Base-by-base conservation (phyloP, 2,797 vertebrate genomes). In the Babyrousa celebensis region DNA sequence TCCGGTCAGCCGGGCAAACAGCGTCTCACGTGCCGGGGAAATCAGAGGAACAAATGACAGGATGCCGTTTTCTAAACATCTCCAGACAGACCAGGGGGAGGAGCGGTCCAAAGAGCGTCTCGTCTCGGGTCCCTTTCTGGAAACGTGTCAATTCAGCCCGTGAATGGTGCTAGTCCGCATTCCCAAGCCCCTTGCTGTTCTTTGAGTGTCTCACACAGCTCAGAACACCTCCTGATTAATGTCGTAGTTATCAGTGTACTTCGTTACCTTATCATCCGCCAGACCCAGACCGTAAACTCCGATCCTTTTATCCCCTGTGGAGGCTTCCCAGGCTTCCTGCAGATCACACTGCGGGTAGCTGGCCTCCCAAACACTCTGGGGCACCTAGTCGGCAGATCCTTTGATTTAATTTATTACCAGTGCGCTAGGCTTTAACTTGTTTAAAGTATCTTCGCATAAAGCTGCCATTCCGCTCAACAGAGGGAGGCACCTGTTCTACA, bases 241-340 rank as follows among this genome's bases (percentile, higher is more conserved):
- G 12, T 5, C 36, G n/a, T 18, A 36, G 48, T 77, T 56, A 67
- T 54, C 82, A 32, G 27, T 27, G 54, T n/a, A 68, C 36, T 85
- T 94, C 84, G 83, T 88, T 94, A 93, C 74, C 92, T 89, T 25
- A 83, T 20, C 0, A 2, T 15, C 36, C 18, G 32, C 27, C 82
- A 54, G 32, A 63, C 40, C 27, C 82, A 54, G 32, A 63, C 43
- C 68, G 68, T 90, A 83, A 92, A 95, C 91, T 54, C 71, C 60
- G 58, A 87, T 54, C 68, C 60, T 84, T 89, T 84, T 89, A 54
- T 72, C 77, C 21, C 74, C n/a, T 3, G 14, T 6, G 27, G 54
- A 32, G 54, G 54, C 40, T 92, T 74, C 58, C 65, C 0, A 0
- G 62, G 67, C 36, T 56, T 92, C 32, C 12, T 6, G 21, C 3